phyloP scores from a whole-genome alignment of 2,113 vertebrate genomes.

The Cyprinodon brontotheroides region DNA sequence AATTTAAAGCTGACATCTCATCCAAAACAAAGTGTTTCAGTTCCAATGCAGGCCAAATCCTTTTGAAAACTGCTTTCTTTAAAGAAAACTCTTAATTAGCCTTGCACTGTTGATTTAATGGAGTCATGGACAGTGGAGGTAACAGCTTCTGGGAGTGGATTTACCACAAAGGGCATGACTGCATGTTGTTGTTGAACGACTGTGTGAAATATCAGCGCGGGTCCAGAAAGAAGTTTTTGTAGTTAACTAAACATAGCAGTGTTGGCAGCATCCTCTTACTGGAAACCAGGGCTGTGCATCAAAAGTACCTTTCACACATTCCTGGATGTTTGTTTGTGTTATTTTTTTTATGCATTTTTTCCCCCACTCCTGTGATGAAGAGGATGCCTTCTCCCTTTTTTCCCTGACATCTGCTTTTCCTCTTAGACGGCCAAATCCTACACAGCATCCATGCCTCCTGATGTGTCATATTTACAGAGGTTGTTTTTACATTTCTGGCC shows the following conservation, averaged over 20 bases:
- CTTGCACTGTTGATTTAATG: constrained; percentile 32
- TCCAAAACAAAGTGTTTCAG: constrained; percentile 15
- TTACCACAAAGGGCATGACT: constrained; percentile 39
- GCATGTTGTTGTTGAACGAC: constrained; percentile 44
- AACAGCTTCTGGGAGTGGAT: constrained; percentile 15
- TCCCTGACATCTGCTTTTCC: constrained; percentile 33
- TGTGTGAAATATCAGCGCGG: constrained; percentile 50
- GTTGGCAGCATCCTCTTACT: constrained; percentile 61
- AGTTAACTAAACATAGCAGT: constrained; percentile 57
- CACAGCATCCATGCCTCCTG: constrained; percentile 16
- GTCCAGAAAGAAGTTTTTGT: constrained; percentile 55
- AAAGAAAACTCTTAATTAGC: constrained; percentile 21
- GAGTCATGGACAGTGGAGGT: constrained; percentile 38
- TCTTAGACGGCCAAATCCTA: constrained; percentile 21
- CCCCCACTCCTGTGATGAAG: constrained; percentile 37
- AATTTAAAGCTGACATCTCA: constrained; percentile 17
- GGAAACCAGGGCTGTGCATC: constrained; percentile 51
- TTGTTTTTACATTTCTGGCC: constrained; percentile 28
- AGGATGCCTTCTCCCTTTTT: constrained; percentile 43
- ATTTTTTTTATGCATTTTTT: constrained; percentile 30
- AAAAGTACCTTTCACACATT: constrained; percentile 62
- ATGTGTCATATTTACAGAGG: constrained; percentile 29
- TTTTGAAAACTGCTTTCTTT: constrained; percentile 10
- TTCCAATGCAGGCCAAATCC: constrained; percentile 14
- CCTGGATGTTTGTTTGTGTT: constrained; percentile 63